A percentile compares a stretch with the other conserved stretches of the same genome.
These are phyloP conservation scores for Dallia pectoralis DNA, from an alignment of 2,797 vertebrate species.

Conservation along the genomic window DNA sequence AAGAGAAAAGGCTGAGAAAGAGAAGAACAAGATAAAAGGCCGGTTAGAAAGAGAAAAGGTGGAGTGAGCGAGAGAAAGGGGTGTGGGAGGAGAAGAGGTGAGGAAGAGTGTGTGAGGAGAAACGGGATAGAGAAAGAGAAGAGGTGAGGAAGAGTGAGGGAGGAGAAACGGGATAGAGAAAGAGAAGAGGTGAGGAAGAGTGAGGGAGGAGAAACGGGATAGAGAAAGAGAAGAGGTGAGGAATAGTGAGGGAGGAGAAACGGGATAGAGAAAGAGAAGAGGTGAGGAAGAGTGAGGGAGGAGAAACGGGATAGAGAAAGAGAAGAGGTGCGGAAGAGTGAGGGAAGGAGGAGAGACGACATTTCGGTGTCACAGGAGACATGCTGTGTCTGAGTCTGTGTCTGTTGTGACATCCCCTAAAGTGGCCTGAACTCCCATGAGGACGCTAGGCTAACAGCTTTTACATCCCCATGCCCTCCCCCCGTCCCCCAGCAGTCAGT, in stretches of 20 bases:
- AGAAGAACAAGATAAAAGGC: too few species aligned
- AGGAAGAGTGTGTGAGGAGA: too few species aligned
- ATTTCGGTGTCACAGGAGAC: neutral
- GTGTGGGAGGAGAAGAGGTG: too few species aligned
- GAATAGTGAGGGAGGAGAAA: neutral
- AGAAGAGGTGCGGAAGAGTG: neutral
- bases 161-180: too few species aligned
- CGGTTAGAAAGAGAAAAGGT: too few species aligned
- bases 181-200: too few species aligned
- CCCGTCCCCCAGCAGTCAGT: neutral
- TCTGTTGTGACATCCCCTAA: neutral
- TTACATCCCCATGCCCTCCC: neutral
- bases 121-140: too few species aligned
- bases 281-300: neutral
- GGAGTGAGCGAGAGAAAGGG: too few species aligned
- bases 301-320: neutral
- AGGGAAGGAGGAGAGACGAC: neutral
- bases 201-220: too few species aligned
- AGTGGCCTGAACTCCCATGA: slow-evolving; percentile 8
- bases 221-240: too few species aligned
- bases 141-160: too few species aligned
- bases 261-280: neutral
- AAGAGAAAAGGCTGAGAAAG: too few species aligned
- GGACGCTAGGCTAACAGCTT: slow-evolving; percentile 3
- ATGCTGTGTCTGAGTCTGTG: neutral